Percentiles rank a stretch among this genome's conserved stretches.
These are phyloP conservation scores for Struthidea cinerea DNA, from an alignment of 2,113 vertebrate species.

Conservation along the genomic window DNA sequence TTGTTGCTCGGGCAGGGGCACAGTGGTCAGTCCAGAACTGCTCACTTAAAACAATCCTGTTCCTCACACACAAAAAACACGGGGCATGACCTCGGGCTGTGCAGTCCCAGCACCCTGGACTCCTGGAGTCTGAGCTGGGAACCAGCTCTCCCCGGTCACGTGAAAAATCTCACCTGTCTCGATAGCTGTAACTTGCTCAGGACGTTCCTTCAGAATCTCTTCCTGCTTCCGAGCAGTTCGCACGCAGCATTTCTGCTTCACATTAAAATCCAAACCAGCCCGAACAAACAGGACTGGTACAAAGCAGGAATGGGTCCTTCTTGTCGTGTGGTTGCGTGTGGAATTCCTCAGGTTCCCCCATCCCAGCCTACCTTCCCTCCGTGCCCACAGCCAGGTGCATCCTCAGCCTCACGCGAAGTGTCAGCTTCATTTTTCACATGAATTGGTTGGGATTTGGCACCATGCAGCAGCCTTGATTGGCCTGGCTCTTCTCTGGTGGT, in stretches of 20 bases:
- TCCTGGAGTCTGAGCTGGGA: background rate
- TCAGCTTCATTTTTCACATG: fast-evolving
- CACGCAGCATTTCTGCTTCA: background rate
- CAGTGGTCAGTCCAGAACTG: background rate
- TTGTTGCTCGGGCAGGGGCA: background rate
- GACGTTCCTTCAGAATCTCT: background rate
- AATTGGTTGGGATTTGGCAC: background rate
- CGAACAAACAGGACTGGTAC: background rate
- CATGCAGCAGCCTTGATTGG: background rate
- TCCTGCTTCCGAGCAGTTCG: background rate
- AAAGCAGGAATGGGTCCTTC: background rate
- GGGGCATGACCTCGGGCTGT: background rate
- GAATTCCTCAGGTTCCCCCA: background rate
- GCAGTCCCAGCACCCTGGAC: background rate
- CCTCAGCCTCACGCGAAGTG: fast-evolving
- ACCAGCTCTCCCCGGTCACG: background rate
- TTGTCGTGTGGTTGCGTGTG: background rate
- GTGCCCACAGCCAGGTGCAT: fast-evolving
- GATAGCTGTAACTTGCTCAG: background rate
- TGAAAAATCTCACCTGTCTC: background rate
- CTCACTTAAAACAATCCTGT: background rate
- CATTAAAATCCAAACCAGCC: background rate
- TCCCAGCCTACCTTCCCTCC: background rate
- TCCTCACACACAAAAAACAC: background rate
- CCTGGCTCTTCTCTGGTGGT: background rate